Conservation (phyloP, 2,113 vertebrate genomes). For the Cervus canadensis region DNA sequence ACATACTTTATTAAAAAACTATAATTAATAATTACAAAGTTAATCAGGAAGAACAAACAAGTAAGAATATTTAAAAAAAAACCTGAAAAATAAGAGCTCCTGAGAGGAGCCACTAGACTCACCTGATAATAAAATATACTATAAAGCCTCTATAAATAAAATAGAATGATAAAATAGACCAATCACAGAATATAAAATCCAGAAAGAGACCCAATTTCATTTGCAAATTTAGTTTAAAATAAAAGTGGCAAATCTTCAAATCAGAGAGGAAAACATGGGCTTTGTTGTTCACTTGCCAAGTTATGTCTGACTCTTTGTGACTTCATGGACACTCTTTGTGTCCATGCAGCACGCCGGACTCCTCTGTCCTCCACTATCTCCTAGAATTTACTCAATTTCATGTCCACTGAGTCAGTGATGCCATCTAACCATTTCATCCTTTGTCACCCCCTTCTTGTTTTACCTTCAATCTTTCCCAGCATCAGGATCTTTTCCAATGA, state of each 20-base stretch:
- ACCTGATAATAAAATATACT: neutral
- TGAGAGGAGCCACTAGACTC: neutral
- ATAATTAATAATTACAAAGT: neutral
- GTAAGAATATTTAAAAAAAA: neutral
- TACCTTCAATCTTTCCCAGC: neutral
- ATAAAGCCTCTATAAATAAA: neutral
- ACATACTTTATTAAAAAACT: neutral
- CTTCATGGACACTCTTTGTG: neutral
- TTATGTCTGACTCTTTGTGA: neutral
- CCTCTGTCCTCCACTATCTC: neutral
- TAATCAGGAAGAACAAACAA: neutral
- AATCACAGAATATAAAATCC: neutral
- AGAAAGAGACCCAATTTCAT: neutral
- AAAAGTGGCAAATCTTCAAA: neutral
- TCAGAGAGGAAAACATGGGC: neutral
- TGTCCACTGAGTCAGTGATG: neutral
- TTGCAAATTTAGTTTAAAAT: neutral
- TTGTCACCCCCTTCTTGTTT: neutral
- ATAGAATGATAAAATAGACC: neutral
- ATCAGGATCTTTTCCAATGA: neutral
- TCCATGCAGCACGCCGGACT: neutral
- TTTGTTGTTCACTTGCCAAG: neutral
- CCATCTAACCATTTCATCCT: neutral
- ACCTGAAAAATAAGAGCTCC: neutral
- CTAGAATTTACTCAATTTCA: neutral